Evolutionary conservation across 2,113 vertebrate species (phyloP).

Genomic region (Casuarius casuarius): DNA sequence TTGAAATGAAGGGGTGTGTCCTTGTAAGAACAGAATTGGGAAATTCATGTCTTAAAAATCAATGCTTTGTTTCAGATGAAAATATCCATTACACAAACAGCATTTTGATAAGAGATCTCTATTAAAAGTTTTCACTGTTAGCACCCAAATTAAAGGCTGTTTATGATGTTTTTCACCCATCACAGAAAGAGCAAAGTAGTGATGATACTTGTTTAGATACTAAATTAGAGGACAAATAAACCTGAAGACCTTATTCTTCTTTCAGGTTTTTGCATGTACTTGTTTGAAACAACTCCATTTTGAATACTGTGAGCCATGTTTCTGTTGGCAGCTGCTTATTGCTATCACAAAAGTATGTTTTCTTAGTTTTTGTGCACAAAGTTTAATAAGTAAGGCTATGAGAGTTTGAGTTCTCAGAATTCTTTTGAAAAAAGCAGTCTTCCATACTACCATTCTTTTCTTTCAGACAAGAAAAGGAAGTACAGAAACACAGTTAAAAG

Average conservation of each 20-base stretch:
- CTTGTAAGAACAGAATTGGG: not conserved
- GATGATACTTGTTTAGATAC: not conserved
- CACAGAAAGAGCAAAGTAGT: not conserved
- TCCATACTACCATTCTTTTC: not conserved
- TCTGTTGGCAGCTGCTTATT: not conserved
- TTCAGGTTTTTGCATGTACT: not conserved
- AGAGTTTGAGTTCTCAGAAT: not conserved
- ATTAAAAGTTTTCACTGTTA: not conserved
- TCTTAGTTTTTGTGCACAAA: not conserved
- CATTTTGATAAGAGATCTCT: not conserved
- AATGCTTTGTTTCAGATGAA: not conserved
- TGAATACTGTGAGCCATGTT: not conserved
- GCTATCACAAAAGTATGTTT: not conserved
- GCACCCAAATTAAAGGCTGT: not conserved
- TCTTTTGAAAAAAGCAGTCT: not conserved
- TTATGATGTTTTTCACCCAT: not conserved
- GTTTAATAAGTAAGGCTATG: not conserved
- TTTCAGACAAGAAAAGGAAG: not conserved
- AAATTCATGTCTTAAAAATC: not conserved
- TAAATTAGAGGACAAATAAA: not conserved
- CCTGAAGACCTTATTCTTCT: not conserved
- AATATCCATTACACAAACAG: not conserved
- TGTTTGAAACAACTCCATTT: not conserved
- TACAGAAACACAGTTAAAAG: not conserved
- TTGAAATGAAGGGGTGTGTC: not conserved